Conservation (phyloP, 2,113 vertebrate species). For the Aegotheles bennettii region DNA sequence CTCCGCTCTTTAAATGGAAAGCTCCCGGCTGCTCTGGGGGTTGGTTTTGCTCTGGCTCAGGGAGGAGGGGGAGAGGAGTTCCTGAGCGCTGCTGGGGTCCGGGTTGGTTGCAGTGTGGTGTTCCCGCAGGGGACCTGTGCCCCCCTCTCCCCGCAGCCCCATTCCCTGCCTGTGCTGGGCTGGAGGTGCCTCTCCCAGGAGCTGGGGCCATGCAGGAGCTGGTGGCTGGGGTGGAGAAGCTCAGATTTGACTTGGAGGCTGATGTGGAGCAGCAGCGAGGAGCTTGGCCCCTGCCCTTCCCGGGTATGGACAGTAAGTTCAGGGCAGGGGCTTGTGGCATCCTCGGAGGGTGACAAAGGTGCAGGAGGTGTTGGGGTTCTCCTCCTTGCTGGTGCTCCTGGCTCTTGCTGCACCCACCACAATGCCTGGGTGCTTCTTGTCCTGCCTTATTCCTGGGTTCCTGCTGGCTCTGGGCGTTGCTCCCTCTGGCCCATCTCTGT, state of each 20-base stretch:
- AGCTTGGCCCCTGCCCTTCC: constrained; percentile 26
- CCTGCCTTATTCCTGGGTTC: not conserved
- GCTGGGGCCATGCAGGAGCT: constrained; percentile 45
- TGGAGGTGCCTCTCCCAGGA: accelerated
- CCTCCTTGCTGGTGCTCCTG: not conserved
- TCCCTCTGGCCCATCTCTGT: not conserved
- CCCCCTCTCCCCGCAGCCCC: not conserved
- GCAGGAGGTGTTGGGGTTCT: not conserved
- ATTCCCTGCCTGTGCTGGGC: not conserved
- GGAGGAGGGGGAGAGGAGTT: not conserved
- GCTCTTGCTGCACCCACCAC: not conserved
- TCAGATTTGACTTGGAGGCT: constrained; percentile 37
- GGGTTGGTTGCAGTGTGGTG: accelerated
- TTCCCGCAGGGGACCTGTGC: not conserved
- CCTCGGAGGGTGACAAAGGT: not conserved
- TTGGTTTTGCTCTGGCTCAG: not conserved
- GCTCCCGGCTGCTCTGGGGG: accelerated
- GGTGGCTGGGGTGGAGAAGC: constrained; percentile 5
- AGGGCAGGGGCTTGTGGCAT: not conserved
- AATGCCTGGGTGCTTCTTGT: not conserved
- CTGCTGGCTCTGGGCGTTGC: not conserved
- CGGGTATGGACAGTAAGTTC: constrained; percentile 44
- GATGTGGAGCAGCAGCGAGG: constrained; percentile 16
- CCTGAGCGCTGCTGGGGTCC: accelerated
- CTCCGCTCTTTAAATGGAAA: not conserved